Base-by-base conservation (phyloP, 2,888 invertebrate genomes). In the Isoperla grammatica region DNA sequence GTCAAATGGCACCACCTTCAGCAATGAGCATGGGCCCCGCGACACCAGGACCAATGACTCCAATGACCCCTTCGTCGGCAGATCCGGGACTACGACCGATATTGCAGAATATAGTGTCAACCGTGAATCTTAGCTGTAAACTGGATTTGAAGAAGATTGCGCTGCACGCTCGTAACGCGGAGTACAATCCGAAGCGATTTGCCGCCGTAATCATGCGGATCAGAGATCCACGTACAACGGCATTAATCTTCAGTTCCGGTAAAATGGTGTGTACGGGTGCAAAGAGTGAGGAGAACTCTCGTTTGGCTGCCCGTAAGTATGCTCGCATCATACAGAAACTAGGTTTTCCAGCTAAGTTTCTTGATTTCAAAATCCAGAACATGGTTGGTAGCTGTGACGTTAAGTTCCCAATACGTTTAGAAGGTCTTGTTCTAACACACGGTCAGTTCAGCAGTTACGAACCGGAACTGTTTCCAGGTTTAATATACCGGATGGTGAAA, bases 101-200 rank as follows among this genome's bases (percentile, higher is more conserved):
- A 71, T 76, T 95, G 71, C 95, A 95, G 72, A 99, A 98, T 72
- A 98, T 99, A 70, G 98, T 99, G 0, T 95, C 97, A 49, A 99
- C 98, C 4, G 97, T 99, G 0, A 98, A 96, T 75, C 78, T 99
- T 56, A 91, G 88, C 69, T 96, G 96, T 74, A 94, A 93, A 76
- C 77, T 98, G 66, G 97, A 99, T 72, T 79, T 99, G 63, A 97
- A 98, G 72, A 94, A 92, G 76, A 99, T 99, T 68, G 97, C 98
- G 0, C 78, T 98, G 2, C 96, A 96, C 73, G 97, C 98, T 0
- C 86, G 98, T 73, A 99, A 99, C 79, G 98, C 98, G 1, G 98
- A 99, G 75, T 99, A 98, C 73, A 99, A 99, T 75, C 98, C 98
- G 8, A 98, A 98, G 76, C 88, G 98, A 70, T 99, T 99, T 79